phyloP scores from a whole-genome alignment of 2,797 vertebrate species.

The Nasua narica region DNA sequence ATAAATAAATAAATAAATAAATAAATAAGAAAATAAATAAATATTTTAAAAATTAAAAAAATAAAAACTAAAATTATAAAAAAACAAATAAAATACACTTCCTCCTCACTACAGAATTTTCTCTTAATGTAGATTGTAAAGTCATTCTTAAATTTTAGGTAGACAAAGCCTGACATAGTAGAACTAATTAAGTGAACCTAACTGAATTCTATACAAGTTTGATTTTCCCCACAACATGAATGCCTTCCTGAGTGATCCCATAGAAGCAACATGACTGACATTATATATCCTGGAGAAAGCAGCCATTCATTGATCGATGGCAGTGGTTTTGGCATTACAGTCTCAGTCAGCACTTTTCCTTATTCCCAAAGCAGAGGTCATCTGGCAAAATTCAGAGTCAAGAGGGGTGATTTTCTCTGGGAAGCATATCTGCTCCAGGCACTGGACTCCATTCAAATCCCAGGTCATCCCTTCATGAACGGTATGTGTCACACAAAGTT shows the following conservation, averaged over 20 bases:
- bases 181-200: not conserved
- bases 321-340: not conserved
- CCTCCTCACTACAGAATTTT: not conserved
- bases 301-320: not conserved
- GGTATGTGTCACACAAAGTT: not conserved
- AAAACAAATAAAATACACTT: not conserved
- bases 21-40: not conserved
- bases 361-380: not conserved
- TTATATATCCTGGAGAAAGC: not conserved
- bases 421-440: not conserved
- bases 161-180: not conserved
- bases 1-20: not conserved
- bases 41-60: not conserved
- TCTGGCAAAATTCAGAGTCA: not conserved
- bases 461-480: not conserved
- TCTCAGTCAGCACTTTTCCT: not conserved
- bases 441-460: not conserved
- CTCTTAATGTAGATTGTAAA: not conserved
- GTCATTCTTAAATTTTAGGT: constrained; percentile 23
- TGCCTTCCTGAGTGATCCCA: not conserved
- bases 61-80: not conserved
- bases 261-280: not conserved
- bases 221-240: not conserved
- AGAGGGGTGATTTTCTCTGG: not conserved
- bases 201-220: not conserved